Evolutionary conservation across 2,888 invertebrate genomes (phyloP).

Genomic region (Dryocosmus kuriphilus): DNA sequence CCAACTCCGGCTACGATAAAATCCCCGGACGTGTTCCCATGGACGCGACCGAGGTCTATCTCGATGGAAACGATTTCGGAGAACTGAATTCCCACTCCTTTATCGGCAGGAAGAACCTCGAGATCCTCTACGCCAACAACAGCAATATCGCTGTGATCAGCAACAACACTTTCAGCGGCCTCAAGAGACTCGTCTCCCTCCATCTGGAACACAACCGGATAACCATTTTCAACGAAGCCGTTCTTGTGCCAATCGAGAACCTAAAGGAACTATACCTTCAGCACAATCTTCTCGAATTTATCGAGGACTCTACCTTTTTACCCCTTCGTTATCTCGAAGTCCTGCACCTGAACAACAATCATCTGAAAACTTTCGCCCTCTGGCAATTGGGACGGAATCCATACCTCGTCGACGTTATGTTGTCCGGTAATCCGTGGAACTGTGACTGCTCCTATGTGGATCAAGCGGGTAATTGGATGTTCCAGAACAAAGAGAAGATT

Average conservation of each 20-base stretch:
- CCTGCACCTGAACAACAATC: slow-evolving; percentile 90
- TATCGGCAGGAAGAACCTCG: slow-evolving; percentile 93
- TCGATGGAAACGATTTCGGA: slow-evolving; percentile 94
- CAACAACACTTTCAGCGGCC: slow-evolving; percentile 94
- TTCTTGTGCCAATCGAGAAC: slow-evolving; percentile 89
- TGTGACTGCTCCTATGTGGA: slow-evolving; percentile 93
- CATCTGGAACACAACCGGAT: slow-evolving; percentile 94
- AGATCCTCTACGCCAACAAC: slow-evolving; percentile 92
- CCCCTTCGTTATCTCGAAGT: slow-evolving; percentile 90
- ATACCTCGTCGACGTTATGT: slow-evolving; percentile 90
- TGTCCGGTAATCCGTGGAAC: slow-evolving; percentile 93
- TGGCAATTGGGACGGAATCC: slow-evolving; percentile 92
- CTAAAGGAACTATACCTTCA: slow-evolving; percentile 92
- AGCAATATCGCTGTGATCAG: slow-evolving; percentile 91
- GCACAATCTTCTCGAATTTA: slow-evolving; percentile 89
- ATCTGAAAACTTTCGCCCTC: slow-evolving; percentile 88
- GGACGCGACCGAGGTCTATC: slow-evolving; percentile 96
- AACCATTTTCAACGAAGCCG: slow-evolving; percentile 88
- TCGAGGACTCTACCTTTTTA: slow-evolving; percentile 91
- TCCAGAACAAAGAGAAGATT: slow-evolving; percentile 88
- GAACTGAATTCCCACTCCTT: slow-evolving; percentile 93
- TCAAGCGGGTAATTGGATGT: slow-evolving; percentile 89
- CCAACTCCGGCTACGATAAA: slow-evolving; percentile 87
- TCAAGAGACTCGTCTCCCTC: slow-evolving; percentile 87
- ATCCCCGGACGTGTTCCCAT: slow-evolving; percentile 94